A percentile compares a stretch with the other conserved stretches of the same genome.
These are phyloP conservation scores for Serrognathus titanus DNA, from an alignment of 2,888 invertebrate genomes.

Conservation along the genomic window DNA sequence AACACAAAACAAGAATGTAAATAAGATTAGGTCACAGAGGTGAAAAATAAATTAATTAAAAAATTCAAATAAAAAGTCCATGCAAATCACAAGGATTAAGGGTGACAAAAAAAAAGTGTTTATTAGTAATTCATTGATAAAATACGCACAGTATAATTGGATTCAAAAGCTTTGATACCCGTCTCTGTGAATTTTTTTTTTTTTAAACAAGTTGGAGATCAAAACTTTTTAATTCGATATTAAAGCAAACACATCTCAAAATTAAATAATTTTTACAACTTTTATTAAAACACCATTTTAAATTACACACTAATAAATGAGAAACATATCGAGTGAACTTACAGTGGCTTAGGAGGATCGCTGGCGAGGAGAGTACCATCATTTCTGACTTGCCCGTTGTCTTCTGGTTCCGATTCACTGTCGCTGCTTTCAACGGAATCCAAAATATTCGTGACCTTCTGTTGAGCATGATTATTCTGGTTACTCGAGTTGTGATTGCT, in stretches of 20 bases:
- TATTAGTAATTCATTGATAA: not conserved
- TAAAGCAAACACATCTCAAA: too few relatives aligned
- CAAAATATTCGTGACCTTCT: constrained; percentile 52
- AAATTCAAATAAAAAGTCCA: not conserved
- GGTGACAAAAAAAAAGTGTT: not conserved
- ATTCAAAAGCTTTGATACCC: too few relatives aligned
- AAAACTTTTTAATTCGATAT: too few relatives aligned
- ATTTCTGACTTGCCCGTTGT: constrained; percentile 75
- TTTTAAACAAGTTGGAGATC: too few relatives aligned
- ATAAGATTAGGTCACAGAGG: not conserved
- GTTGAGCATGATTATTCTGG: constrained; percentile 39
- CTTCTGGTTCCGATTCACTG: constrained; percentile 79
- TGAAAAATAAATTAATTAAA: constrained; percentile 1
- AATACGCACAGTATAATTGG: too few relatives aligned
- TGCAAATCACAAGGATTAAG: constrained; percentile 6
- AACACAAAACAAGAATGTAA: constrained; percentile 18
- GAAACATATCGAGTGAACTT: constrained; percentile 49
- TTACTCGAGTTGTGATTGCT: constrained; percentile 42
- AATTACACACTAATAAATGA: too few relatives aligned
- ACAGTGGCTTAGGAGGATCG: constrained; percentile 96
- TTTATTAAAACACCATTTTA: too few relatives aligned
- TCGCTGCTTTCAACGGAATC: constrained; percentile 69
- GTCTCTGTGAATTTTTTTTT: too few relatives aligned
- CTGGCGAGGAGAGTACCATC: constrained; percentile 95
- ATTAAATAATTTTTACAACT: too few relatives aligned